Conservation (phyloP, 2,797 vertebrate genomes). For the Paratrypauchen microcephalus region DNA sequence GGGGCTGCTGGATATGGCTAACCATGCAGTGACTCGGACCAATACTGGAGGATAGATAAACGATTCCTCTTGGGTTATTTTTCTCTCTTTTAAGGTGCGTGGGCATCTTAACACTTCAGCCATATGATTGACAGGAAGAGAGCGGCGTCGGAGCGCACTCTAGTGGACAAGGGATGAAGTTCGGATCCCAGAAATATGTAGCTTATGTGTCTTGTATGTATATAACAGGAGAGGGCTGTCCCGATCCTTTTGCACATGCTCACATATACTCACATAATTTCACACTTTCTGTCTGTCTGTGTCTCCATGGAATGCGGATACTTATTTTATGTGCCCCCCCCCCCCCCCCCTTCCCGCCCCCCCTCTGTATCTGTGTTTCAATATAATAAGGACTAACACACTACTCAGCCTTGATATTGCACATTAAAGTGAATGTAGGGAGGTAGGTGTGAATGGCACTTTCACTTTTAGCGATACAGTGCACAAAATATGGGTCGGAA, state of each 20-base stretch:
- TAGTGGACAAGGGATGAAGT: conserved; percentile 43
- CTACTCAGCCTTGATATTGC: conserved; percentile 69
- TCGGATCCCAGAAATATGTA: conserved; percentile 68
- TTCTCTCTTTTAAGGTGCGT: conserved; percentile 39
- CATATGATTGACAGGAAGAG: conserved; percentile 36
- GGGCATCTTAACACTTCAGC: conserved; percentile 57
- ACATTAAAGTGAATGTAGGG: conserved; percentile 67
- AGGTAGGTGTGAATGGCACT: conserved; percentile 39
- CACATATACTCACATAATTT: conserved; percentile 13
- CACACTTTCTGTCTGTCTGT: conserved; percentile 43
- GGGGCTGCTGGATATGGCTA: conserved; percentile 87
- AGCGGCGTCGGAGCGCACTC: conserved; percentile 32
- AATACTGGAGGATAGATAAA: conserved; percentile 42
- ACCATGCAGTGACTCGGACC: conserved; percentile 79
- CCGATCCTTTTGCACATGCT: conserved; percentile 60
- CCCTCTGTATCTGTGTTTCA: conserved; percentile 60
- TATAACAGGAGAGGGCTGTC: conserved; percentile 46
- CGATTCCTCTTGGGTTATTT: conserved; percentile 25
- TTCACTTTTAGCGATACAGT: conserved; percentile 33
- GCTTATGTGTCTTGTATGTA: conserved; percentile 65
- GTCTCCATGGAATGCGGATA: conserved; percentile 71
- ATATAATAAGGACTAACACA: conserved; percentile 67
- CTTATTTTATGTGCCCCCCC: too few relatives aligned
- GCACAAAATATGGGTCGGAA: conserved; percentile 42
- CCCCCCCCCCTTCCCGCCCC: too few relatives aligned